Percentiles rank a stretch among this genome's conserved stretches.
These are phyloP conservation scores for Scaptomyza reducta DNA, from an alignment of 2,888 invertebrate species.

Conservation along the genomic window DNA sequence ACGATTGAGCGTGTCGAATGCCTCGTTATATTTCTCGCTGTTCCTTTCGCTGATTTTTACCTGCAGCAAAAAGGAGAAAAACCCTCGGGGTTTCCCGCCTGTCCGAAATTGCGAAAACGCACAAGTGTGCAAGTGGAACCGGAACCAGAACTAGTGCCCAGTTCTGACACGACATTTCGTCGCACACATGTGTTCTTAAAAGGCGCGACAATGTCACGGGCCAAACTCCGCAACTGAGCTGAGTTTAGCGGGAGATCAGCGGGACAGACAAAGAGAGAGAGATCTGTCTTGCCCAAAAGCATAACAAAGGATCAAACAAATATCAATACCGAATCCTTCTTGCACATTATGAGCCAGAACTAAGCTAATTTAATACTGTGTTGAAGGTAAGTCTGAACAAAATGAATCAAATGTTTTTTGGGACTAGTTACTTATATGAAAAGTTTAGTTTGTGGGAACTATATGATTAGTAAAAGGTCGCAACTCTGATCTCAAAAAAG, in stretches of 20 bases:
- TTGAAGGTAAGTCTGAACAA: background rate
- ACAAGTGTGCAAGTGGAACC: constrained; percentile 56
- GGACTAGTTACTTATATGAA: background rate
- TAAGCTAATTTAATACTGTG: constrained; percentile 8
- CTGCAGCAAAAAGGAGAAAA: constrained; percentile 38
- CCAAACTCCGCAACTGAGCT: constrained; percentile 21
- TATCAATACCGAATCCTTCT: constrained; percentile 3
- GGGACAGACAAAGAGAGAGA: background rate
- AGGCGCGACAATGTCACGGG: constrained; percentile 60
- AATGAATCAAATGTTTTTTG: background rate
- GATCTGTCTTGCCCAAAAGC: background rate
- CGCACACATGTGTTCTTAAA: constrained; percentile 41
- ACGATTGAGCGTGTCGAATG: constrained; percentile 59
- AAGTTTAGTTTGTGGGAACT: too few species aligned
- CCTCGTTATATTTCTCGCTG: constrained; percentile 21
- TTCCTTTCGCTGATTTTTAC: constrained; percentile 54
- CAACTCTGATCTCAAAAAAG: too few species aligned
- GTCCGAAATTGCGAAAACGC: constrained; percentile 50
- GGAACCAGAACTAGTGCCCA: constrained; percentile 31
- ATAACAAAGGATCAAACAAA: background rate
- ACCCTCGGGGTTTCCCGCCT: constrained; percentile 41
- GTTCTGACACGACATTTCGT: background rate
- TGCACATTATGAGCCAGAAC: constrained; percentile 41
- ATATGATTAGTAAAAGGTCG: too few species aligned
- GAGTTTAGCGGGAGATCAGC: constrained; percentile 36